A percentile compares a stretch with the other conserved stretches of the same genome.
Evolutionary conservation across 2,797 vertebrate species (phyloP).

Genomic region (Podarcis siculus): DNA sequence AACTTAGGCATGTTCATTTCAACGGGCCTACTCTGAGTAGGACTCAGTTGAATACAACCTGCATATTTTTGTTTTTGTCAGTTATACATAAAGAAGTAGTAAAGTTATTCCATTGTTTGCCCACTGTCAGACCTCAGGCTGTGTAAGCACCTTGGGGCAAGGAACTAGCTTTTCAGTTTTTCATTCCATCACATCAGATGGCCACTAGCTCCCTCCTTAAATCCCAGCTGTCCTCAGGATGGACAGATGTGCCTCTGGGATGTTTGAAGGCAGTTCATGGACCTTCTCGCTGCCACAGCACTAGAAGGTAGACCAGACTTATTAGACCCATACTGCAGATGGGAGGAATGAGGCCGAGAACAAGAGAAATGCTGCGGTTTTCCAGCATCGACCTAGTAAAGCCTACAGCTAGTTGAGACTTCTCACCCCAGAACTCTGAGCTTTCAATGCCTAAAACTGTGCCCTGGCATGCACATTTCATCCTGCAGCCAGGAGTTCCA

Average conservation of each 20-base stretch:
- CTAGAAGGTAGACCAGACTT: not conserved
- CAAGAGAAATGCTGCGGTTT: no score
- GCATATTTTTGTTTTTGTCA: no score
- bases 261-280: not conserved
- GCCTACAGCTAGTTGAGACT: not conserved
- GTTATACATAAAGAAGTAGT: no score
- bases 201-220: not conserved
- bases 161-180: no score
- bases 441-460: not conserved
- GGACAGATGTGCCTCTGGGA: not conserved
- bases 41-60: no score
- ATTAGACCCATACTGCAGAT: not conserved
- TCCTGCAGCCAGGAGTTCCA: not conserved
- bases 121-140: no score
- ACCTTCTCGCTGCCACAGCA: not conserved
- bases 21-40: no score
- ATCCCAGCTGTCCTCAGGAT: not conserved
- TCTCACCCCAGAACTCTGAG: not conserved
- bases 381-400: not conserved
- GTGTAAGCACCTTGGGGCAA: no score
- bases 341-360: not conserved
- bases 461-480: not conserved
- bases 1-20: no score
- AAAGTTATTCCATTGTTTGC: no score
- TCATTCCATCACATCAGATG: no score